Evolutionary conservation across 2,888 invertebrate species (phyloP), one percentile per base, ranked within the genome.

Genomic region (Zygaena filipendulae): DNA sequence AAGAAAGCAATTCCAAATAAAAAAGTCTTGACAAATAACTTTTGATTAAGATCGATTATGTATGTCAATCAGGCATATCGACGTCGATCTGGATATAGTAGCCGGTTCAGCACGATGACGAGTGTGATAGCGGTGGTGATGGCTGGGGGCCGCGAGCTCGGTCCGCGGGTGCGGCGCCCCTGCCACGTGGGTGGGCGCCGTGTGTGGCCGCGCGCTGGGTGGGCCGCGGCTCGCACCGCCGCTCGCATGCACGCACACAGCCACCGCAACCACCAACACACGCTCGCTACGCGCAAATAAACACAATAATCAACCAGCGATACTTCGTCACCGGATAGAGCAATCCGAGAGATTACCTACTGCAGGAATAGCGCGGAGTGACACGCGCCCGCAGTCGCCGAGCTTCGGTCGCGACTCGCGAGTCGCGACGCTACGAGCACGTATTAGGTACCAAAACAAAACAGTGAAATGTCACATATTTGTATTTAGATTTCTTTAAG

Each of bases 201-300:
- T 66, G 79, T 71, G 77, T 77, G 79, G 79, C 64, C 79, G 62
- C 77, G 68, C 71, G 60, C 69, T 75, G 77, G 77, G 75, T 77
- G 77, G 74, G 45, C 71, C 63, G 58, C 68, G 16, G 5, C 16
- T n/a, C n/a, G n/a, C n/a, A n/a, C n/a, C 60, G 53, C 60, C 55
- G 61, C 63, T 51, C 63, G 58, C 64, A 58, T 58, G 59, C 66
- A 58, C 55, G 49, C 69, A 59, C 71, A 66, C 66, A 59, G 54
- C 54, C 54, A 57, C 40, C 23, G 36, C 44, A 52, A 58, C 46
- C 67, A 63, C 66, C 46, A 52, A 61, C 68, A 71, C 72, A 67
- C 50, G 52, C 60, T 46, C 51, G 49, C 51, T 47, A 50, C 61
- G 60, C 69, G 71, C 72, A 74, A 71, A 74, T 72, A 75, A 72